Base-by-base conservation (phyloP, 1,140 invertebrate species). In the Rhyacophila brunnea region DNA sequence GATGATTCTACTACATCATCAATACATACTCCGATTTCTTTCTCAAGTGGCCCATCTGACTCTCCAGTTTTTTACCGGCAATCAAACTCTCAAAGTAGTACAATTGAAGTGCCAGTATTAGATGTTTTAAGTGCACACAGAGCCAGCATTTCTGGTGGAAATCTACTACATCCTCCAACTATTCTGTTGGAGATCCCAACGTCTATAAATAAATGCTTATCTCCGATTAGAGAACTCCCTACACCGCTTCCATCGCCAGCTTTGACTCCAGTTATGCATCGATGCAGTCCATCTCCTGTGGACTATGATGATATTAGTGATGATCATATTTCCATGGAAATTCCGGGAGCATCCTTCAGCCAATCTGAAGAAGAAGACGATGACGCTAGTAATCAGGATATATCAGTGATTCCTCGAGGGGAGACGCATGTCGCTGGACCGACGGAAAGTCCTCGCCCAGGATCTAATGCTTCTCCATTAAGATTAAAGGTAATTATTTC, bases 121-220 rank as follows among this genome's bases (percentile, higher is more conserved):
- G 85, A 88, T 70, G 77, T 82, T 17, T 70, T 86, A 4, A 86
- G 77, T 60, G 81, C 82, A n/a, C 83, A 86, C 59, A 83, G 83
- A 63, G 77, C 75, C 6, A 68, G 74, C 10, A 69, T 72, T 15
- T 73, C 72, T 18, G 77, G 80, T 46, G 76, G 76, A 61, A 86
- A 84, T 66, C 71, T 83, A 2, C 73, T 84, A 18, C 83, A 85
- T 71, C 85, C 85, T 18, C 85, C 86, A 10, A 83, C 83, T 19
- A 88, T 89, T 58, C 77, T 88, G 10, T 75, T 89, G 23, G 87
- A 90, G 78, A 85, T 88, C 53, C 87, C 87, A 6, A 82, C 80
- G 64, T 76, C 77, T 68, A 86, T 86, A 34, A 86, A 84, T 65
- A 86, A 86, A 69, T 88, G 87, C 70, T 77, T 90, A 47, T 89